Evolutionary conservation across 1,140 invertebrate genomes (phyloP), one percentile per base, ranked within the genome.

Genomic region (Drosophila cardini): DNA sequence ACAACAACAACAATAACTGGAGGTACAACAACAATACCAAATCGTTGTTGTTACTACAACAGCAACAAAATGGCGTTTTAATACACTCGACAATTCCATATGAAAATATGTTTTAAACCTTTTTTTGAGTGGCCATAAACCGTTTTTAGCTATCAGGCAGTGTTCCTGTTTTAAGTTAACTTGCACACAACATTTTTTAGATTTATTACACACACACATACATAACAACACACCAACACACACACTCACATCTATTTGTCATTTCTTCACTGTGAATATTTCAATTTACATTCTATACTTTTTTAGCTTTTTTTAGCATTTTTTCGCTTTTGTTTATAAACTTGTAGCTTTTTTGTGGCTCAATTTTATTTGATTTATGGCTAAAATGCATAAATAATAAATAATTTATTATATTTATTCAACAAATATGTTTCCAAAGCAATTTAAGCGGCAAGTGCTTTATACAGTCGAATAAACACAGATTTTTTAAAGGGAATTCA

Each of bases 101-200:
- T 45, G 62, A 42, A 78, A 83, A 72, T 78, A 71, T 72, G 79
- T 82, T 72, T 78, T 79, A 87, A 87, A 74, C 82, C 76, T 61
- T 70, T 61, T 70, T 78, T 72, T 63, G 78, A 86, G 71, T 78
- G 82, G 70, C 76, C 79, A 62, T 87, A 86, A 86, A 87, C 71
- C 81, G 80, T 76, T 77, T 16, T 34, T n/a, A 43, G 15, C n/a
- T 26, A 15, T 40, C 38, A 13, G 16, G 11, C 16, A 10, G 13
- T 48, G 5, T 38, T 65, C 11, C 11, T 16, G 26, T 56, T 78
- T 82, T 78, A 45, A 70, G 67, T 68, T 26, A 26, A 26, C 21
- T 26, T 26, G 4, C 21, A 26, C 21, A 26, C 3, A 34, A 45
- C 53, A 62, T 68, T 55, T 64, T 68, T 67, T 46, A 18, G 15